These are phyloP conservation scores for Speoplatyrhinus poulsoni DNA, from an alignment of 2,113 vertebrate genomes.

Conservation along the genomic window DNA sequence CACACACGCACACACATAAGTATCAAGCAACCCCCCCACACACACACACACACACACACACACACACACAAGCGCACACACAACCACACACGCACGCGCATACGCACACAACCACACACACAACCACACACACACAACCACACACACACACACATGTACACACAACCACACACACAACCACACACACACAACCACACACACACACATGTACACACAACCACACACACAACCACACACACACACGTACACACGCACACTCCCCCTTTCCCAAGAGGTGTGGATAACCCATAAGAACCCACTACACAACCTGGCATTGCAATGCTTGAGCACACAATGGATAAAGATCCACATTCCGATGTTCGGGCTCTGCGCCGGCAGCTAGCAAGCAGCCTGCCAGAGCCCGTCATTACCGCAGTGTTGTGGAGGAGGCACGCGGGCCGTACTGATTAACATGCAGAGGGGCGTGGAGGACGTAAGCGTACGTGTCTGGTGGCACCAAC, in stretches of 20 bases:
- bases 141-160: too few species aligned
- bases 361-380: conserved; percentile 44
- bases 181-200: too few species aligned
- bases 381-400: conserved; percentile 42
- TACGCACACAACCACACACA: too few species aligned
- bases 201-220: too few species aligned
- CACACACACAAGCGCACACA: too few species aligned
- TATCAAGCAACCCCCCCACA: neutral
- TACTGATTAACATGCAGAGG: conserved; percentile 74
- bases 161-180: too few species aligned
- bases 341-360: conserved; percentile 36
- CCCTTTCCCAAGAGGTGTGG: conserved; percentile 8
- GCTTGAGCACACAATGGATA: conserved; percentile 32
- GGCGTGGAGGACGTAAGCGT: conserved; percentile 40
- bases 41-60: too few species aligned
- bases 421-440: conserved; percentile 48
- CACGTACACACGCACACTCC: too few species aligned
- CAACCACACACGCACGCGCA: neutral
- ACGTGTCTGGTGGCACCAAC: conserved; percentile 44
- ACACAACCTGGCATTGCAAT: conserved; percentile 11
- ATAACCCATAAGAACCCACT: conserved; percentile 14
- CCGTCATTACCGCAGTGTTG: conserved; percentile 73
- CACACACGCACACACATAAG: neutral
- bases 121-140: too few species aligned
- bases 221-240: too few species aligned